Evolutionary conservation across 2,113 vertebrate species (phyloP).

Genomic region (Lampris incognitus): DNA sequence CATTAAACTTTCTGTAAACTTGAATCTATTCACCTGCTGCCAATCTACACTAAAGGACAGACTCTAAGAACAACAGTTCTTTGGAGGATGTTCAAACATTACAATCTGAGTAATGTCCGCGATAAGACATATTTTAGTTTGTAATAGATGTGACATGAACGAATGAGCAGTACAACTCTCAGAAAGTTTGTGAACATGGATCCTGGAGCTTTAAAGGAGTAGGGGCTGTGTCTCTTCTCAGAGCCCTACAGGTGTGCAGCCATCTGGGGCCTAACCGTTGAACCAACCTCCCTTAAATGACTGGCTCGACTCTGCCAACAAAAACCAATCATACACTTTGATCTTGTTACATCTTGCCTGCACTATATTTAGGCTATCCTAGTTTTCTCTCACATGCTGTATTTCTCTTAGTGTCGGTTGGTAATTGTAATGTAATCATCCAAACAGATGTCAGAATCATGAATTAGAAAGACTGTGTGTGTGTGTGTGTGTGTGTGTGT

Average conservation of each 20-base stretch:
- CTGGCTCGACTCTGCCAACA: slow-evolving; percentile 44
- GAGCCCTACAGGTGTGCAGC: slow-evolving; percentile 77
- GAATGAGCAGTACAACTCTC: slow-evolving; percentile 3
- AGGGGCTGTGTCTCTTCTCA: slow-evolving; percentile 35
- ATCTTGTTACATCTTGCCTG: slow-evolving; percentile 34
- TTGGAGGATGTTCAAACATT: too few relatives aligned
- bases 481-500: slow-evolving; percentile 9
- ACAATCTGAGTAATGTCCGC: neutral
- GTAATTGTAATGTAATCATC: neutral
- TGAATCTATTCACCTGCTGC: too few relatives aligned
- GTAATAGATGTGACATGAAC: neutral
- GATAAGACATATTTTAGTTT: neutral
- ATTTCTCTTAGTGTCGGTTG: neutral
- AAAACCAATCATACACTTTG: slow-evolving; percentile 54
- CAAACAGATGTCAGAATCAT: neutral
- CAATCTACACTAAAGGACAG: too few relatives aligned
- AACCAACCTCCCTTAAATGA: slow-evolving; percentile 66
- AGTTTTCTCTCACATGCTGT: neutral
- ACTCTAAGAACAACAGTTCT: neutral
- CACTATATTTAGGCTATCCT: slow-evolving; percentile 15
- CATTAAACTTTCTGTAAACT: too few relatives aligned
- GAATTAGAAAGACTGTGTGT: neutral
- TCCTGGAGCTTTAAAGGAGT: slow-evolving; percentile 52
- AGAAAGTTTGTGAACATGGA: slow-evolving; percentile 4
- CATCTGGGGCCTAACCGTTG: slow-evolving; percentile 78